These are phyloP conservation scores for Listrodromus nycthemerus DNA, from an alignment of 2,888 invertebrate genomes.

Conservation along the genomic window DNA sequence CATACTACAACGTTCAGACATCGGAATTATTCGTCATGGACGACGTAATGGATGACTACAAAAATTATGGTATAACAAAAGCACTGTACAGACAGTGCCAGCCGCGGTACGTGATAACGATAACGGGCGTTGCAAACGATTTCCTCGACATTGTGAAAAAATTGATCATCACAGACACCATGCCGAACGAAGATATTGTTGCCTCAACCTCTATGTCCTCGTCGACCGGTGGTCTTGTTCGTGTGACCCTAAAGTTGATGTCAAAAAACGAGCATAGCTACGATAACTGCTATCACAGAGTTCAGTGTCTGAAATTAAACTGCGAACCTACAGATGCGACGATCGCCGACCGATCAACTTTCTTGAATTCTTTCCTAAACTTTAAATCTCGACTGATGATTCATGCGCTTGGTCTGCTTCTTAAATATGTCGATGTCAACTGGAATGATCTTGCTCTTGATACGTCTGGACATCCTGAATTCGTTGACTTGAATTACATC, in stretches of 20 bases:
- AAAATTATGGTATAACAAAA: conserved; percentile 87
- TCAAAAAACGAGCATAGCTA: conserved; percentile 87
- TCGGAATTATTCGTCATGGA: conserved; percentile 89
- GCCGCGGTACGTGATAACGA: conserved; percentile 86
- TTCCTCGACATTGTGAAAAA: conserved; percentile 85
- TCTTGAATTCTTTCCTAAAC: conserved; percentile 88
- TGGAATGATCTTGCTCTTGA: conserved; percentile 86
- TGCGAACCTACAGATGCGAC: conserved; percentile 86
- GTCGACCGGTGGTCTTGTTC: conserved; percentile 72
- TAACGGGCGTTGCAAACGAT: conserved; percentile 85
- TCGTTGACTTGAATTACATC: conserved; percentile 86
- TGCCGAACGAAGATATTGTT: conserved; percentile 66
- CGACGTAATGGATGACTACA: conserved; percentile 88
- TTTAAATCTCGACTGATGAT: conserved; percentile 88
- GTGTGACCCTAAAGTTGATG: conserved; percentile 86
- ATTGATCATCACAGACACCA: conserved; percentile 78
- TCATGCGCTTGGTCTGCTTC: conserved; percentile 89
- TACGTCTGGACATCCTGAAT: conserved; percentile 85
- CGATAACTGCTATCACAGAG: conserved; percentile 86
- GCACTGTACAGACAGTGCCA: conserved; percentile 87
- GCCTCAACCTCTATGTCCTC: conserved; percentile 76
- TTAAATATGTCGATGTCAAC: conserved; percentile 89
- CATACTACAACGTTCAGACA: conserved; percentile 89
- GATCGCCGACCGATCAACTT: conserved; percentile 86
- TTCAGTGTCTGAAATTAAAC: conserved; percentile 86